phyloP scores from a whole-genome alignment of 2,113 vertebrate genomes.

The Melospiza georgiana region DNA sequence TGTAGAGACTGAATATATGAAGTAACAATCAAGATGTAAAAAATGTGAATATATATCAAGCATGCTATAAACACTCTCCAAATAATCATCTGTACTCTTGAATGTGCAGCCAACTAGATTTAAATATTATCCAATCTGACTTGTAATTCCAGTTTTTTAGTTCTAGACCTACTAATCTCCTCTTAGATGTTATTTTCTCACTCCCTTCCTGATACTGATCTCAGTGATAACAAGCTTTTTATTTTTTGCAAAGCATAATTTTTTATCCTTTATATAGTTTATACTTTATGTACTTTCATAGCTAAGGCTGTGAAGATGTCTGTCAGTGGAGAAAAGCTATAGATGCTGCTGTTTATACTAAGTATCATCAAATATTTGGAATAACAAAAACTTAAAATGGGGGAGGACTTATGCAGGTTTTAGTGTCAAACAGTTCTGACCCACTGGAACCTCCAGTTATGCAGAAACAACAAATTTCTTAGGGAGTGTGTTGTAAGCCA shows the following conservation, averaged over 20 bases:
- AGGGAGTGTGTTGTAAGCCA: background rate
- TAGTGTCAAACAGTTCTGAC: background rate
- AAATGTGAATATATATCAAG: background rate
- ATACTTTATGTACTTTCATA: background rate
- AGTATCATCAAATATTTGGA: background rate
- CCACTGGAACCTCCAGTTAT: background rate
- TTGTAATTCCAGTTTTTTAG: background rate
- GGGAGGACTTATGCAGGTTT: background rate
- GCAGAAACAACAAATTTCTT: background rate
- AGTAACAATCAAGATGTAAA: background rate
- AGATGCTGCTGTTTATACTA: background rate
- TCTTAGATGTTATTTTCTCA: background rate
- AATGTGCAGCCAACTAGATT: background rate
- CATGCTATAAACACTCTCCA: background rate
- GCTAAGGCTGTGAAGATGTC: background rate
- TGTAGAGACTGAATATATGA: background rate
- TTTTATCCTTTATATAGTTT: background rate
- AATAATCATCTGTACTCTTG: background rate
- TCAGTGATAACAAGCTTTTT: background rate
- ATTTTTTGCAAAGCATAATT: background rate
- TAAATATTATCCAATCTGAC: background rate
- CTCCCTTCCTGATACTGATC: background rate
- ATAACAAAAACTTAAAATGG: background rate
- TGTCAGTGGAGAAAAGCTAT: background rate
- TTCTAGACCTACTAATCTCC: background rate